phyloP scores from a whole-genome alignment of 2,888 invertebrate genomes.

The Pherbina coryleti region DNA sequence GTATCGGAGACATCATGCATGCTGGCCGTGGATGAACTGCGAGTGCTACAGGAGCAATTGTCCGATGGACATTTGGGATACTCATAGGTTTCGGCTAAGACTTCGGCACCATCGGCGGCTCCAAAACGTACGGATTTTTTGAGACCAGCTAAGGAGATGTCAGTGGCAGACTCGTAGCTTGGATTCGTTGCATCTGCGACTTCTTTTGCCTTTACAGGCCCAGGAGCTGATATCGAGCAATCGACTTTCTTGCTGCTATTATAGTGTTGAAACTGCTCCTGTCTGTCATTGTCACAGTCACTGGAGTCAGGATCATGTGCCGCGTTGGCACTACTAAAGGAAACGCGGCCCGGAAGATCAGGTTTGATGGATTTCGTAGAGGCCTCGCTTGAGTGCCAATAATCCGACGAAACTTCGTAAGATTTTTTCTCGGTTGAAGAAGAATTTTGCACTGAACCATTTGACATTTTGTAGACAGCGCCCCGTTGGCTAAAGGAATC shows the following conservation, averaged over 20 bases:
- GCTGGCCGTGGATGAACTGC: slow-evolving; percentile 66
- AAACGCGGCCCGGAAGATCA: slow-evolving; percentile 69
- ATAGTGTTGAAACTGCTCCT: slow-evolving; percentile 44
- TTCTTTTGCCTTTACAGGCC: slow-evolving; percentile 53
- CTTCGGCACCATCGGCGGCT: slow-evolving; percentile 55
- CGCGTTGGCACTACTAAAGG: slow-evolving; percentile 60
- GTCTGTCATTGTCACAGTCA: slow-evolving; percentile 66
- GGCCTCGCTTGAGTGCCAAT: slow-evolving; percentile 47
- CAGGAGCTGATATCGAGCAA: slow-evolving; percentile 58
- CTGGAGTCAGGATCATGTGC: slow-evolving; percentile 59
- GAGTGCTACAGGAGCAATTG: slow-evolving; percentile 66
- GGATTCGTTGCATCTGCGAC: not conserved
- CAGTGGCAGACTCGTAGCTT: not conserved
- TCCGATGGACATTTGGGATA: slow-evolving; percentile 68
- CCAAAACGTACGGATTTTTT: slow-evolving; percentile 68
- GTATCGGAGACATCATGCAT: slow-evolving; percentile 54
- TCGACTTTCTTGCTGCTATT: not conserved
- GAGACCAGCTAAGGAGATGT: slow-evolving; percentile 45
- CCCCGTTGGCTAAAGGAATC: not conserved
- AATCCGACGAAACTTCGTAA: slow-evolving; percentile 41
- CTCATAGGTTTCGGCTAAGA: slow-evolving; percentile 64
- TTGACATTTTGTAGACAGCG: slow-evolving; percentile 40
- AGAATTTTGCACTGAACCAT: slow-evolving; percentile 7
- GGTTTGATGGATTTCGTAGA: slow-evolving; percentile 54
- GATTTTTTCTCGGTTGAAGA: slow-evolving; percentile 5